phyloP scores from a whole-genome alignment of 2,797 vertebrate genomes.

The Euphonia xanthogaster region DNA sequence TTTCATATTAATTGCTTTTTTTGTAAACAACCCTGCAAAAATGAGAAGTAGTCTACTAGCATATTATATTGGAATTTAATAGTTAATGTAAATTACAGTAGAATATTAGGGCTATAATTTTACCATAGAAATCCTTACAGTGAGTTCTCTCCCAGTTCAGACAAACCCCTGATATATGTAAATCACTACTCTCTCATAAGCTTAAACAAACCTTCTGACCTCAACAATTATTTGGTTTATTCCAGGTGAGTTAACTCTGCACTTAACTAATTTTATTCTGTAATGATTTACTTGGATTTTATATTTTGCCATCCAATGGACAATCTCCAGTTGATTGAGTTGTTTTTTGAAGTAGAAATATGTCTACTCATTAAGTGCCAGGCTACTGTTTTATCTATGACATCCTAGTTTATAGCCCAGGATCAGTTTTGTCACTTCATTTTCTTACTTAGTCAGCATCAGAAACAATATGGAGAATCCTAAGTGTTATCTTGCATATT shows the following conservation, averaged over 20 bases:
- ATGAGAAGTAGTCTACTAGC: background rate
- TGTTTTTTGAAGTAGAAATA: background rate
- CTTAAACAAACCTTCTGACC: background rate
- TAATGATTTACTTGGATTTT: background rate
- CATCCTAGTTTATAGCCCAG: background rate
- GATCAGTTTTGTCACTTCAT: background rate
- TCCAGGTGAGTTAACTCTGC: background rate
- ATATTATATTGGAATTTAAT: background rate
- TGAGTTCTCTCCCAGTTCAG: background rate
- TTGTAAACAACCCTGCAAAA: background rate
- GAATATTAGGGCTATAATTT: background rate
- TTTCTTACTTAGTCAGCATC: background rate
- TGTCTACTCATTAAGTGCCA: background rate
- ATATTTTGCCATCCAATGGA: background rate
- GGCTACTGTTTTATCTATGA: background rate
- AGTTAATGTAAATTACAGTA: background rate
- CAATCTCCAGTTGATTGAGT: background rate
- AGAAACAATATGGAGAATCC: background rate
- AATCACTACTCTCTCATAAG: background rate
- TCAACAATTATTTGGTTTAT: background rate
- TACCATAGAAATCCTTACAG: background rate
- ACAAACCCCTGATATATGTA: background rate
- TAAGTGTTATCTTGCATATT: background rate
- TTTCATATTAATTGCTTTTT: background rate
- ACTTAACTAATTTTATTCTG: background rate